Evolutionary conservation across 1,140 invertebrate species (phyloP).

Genomic region (Xylocopa sonorina): DNA sequence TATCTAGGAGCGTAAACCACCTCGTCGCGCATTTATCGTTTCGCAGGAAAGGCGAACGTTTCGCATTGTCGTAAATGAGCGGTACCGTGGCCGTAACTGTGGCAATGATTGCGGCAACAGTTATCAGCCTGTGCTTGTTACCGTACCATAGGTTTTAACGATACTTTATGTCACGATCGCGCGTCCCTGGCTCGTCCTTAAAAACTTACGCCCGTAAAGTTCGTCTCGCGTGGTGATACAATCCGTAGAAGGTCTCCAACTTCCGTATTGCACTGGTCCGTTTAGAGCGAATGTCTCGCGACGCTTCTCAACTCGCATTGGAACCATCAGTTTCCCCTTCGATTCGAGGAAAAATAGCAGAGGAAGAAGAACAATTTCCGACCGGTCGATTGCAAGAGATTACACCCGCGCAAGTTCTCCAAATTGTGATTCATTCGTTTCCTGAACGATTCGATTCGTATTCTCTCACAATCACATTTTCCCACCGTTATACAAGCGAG

Average conservation of each 20-base stretch:
- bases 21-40: conserved; percentile 9
- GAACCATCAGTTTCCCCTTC: too few relatives aligned
- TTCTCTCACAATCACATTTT: neutral
- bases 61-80: conserved; percentile 27
- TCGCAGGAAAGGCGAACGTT: neutral
- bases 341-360: too few relatives aligned
- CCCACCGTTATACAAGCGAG: conserved; percentile 14
- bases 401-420: neutral
- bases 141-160: conserved; percentile 1
- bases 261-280: neutral
- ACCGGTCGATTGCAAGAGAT: neutral
- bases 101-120: conserved; percentile 14
- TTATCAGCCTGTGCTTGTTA: conserved; percentile 30
- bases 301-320: neutral
- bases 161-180: conserved; percentile 3
- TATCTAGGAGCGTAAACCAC: neutral
- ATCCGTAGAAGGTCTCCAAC: neutral
- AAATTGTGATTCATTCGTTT: neutral
- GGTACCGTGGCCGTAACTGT: conserved; percentile 8
- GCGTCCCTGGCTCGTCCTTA: neutral
- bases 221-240: neutral
- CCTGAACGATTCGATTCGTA: neutral
- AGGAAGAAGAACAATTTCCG: neutral
- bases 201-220: neutral
- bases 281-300: neutral